Base-by-base conservation (phyloP, 2,888 invertebrate species). In the Lucinisca nassula region DNA sequence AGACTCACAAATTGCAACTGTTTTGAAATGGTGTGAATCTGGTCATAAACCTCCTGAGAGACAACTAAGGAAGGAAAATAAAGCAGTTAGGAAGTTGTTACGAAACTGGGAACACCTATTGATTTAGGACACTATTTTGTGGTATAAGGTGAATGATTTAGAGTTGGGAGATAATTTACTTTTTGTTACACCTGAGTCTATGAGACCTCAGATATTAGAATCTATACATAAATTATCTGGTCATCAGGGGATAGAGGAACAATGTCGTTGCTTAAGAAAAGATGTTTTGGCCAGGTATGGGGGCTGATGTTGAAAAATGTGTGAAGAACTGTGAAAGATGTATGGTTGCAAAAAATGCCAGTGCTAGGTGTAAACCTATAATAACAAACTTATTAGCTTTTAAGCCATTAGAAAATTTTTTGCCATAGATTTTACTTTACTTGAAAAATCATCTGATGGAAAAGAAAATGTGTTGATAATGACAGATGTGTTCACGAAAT, bases 371-470 rank as follows among this genome's bases (percentile, higher is more conserved):
- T 72, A 35, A 30, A 72, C 72, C 72, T 72, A 21, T 30, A 10
- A 72, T 72, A 21, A 72, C 32, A 21, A 72, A 72, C n/a, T 30
- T 32, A 37, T 32, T 72, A 32, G 72, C 72, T 10, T 61, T 61
- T 30, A 61, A 61, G 30, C 61, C 61, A 61, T 27, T 61, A 30
- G n/a, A n/a, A 82, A 91, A 27, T 73, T 88, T 30, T 38, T 90
- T 24, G 87, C 89, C 38, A 85, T 89, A 21, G 90, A 89, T 70
- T 91, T 90, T n/a, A n/a, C n/a, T n/a, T n/a, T n/a, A n/a, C n/a
- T n/a, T n/a, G n/a, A n/a, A n/a, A n/a, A n/a, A n/a, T n/a, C n/a
- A n/a, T n/a, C n/a, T n/a, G n/a, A n/a, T n/a, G n/a, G n/a, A n/a
- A n/a, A n/a, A n/a, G n/a, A n/a, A n/a, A n/a, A n/a, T n/a, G n/a